These are phyloP conservation scores for Cuculus canorus DNA, from an alignment of 2,797 vertebrate species.

Conservation along the genomic window DNA sequence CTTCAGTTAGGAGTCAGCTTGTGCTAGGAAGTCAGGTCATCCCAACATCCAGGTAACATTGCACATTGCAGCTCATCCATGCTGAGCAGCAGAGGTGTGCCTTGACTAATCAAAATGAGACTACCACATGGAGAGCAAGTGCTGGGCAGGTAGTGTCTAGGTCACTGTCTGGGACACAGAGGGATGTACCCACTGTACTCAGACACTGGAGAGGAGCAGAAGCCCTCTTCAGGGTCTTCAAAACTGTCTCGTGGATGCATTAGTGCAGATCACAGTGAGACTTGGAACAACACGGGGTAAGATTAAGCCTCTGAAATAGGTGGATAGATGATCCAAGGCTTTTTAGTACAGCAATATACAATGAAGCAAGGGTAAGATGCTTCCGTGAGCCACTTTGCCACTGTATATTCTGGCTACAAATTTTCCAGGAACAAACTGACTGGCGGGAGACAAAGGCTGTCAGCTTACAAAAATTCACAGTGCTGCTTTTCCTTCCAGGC, in stretches of 20 bases:
- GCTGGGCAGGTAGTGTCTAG: not conserved
- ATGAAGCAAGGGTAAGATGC: not conserved
- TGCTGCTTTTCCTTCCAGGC: not conserved
- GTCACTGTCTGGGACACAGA: not conserved
- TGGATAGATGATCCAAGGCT: not conserved
- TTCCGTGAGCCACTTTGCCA: not conserved
- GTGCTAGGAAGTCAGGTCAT: not conserved
- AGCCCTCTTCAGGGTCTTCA: not conserved
- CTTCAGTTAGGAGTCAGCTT: not conserved
- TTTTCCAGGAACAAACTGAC: not conserved
- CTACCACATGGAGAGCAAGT: fast-evolving
- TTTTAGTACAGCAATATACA: not conserved
- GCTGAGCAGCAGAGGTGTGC: not conserved
- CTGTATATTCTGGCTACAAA: not conserved
- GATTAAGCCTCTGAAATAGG: not conserved
- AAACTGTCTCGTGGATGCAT: not conserved
- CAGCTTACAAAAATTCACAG: not conserved
- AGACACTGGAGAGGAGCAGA: not conserved
- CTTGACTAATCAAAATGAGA: not conserved
- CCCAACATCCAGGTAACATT: not conserved
- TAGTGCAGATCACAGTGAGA: not conserved
- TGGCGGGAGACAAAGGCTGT: not conserved
- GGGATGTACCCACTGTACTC: not conserved
- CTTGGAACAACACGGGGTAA: not conserved
- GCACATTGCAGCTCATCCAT: not conserved